Conservation (phyloP, 2,888 invertebrate species). For the Odontomyia ornata region DNA sequence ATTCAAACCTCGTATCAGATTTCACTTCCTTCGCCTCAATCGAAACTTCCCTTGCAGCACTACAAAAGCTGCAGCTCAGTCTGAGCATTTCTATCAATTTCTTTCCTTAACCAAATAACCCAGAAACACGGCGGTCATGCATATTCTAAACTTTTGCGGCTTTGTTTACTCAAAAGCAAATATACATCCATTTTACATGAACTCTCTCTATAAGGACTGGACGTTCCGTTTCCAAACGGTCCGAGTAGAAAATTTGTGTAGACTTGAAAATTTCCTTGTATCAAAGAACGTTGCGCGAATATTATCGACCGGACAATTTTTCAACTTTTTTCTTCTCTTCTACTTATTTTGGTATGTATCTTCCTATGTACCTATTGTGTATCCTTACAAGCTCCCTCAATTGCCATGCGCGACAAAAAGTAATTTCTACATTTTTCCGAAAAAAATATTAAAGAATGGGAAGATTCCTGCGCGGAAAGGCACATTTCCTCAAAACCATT, state of each 20-base stretch:
- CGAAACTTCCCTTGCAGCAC: no score
- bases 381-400: no score
- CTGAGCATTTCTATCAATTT: not conserved
- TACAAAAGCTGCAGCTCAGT: no score
- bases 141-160: not conserved
- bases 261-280: not conserved
- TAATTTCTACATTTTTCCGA: not conserved
- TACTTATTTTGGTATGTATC: no score
- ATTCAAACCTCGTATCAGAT: no score
- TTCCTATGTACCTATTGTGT: not conserved
- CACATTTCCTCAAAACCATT: not conserved
- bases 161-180: not conserved
- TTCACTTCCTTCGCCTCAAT: no score
- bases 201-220: not conserved
- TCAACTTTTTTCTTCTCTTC: no score
- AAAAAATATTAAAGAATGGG: not conserved
- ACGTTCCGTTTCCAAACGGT: conserved; percentile 13
- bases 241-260: no score
- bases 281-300: no score
- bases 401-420: not conserved
- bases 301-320: no score
- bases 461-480: not conserved
- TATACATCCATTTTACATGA: not conserved
- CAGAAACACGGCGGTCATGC: conserved; percentile 26
- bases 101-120: conserved; percentile 35